phyloP scores from a whole-genome alignment of 2,888 invertebrate genomes.

The Cryptocephalus moraei region DNA sequence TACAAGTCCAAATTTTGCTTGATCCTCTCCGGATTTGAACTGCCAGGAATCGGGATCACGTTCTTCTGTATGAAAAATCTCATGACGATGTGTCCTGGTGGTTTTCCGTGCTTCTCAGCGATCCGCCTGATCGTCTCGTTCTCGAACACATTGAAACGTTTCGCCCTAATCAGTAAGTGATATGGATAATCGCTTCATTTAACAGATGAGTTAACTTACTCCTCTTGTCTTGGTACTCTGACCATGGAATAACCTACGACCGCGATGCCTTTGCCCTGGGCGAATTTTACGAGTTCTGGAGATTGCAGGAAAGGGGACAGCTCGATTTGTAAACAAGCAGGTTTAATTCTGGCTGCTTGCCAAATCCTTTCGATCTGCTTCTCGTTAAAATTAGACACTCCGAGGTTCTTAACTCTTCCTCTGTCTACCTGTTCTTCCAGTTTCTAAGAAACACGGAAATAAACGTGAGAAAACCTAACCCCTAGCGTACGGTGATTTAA shows the following conservation, averaged over 20 bases:
- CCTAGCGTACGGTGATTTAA: no score
- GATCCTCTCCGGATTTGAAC: not conserved
- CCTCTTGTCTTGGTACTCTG: not conserved
- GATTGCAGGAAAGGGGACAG: constrained; percentile 40
- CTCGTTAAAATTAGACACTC: constrained; percentile 44
- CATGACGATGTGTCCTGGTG: not conserved
- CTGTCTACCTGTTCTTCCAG: constrained; percentile 54
- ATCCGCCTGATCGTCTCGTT: not conserved
- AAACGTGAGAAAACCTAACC: no score
- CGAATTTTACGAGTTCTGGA: constrained; percentile 23
- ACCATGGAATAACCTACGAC: constrained; percentile 1
- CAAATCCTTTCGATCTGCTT: constrained; percentile 55
- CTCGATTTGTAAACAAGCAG: constrained; percentile 56
- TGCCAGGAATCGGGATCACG: not conserved
- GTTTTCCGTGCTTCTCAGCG: constrained; percentile 1
- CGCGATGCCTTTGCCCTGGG: constrained; percentile 1
- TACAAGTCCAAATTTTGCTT: not conserved
- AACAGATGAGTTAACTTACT: no score
- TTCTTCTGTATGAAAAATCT: not conserved
- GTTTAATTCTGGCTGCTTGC: constrained; percentile 39
- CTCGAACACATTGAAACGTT: not conserved
- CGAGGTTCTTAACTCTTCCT: not conserved
- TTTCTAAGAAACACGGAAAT: constrained; percentile 12
- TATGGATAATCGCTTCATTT: no score
- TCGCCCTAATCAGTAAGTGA: no score